Evolutionary conservation across 2,113 vertebrate species (phyloP).

Genomic region (Nettapus auritus): DNA sequence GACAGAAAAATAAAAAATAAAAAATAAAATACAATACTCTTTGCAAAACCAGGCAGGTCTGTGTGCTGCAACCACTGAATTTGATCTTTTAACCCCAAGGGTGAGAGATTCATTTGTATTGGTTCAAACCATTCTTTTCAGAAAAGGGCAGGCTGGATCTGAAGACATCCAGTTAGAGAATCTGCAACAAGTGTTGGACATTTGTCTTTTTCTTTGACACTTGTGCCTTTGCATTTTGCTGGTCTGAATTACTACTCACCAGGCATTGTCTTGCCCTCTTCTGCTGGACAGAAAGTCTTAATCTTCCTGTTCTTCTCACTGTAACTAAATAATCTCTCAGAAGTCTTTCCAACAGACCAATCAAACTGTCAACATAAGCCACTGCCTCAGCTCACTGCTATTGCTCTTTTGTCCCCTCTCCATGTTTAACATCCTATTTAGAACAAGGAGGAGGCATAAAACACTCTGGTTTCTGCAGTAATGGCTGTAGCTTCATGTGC

Average conservation of each 20-base stretch:
- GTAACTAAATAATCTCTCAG: constrained; percentile 63
- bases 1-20: neutral
- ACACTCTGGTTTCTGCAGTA: neutral
- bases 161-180: neutral
- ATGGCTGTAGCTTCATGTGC: neutral
- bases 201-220: neutral
- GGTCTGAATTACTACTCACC: constrained; percentile 28
- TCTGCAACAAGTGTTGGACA: neutral
- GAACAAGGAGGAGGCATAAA: constrained; percentile 39
- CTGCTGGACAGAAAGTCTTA: constrained; percentile 60
- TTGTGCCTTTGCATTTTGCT: constrained; percentile 1
- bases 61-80: neutral
- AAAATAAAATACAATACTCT: neutral
- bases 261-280: constrained; percentile 57
- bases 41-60: neutral
- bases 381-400: constrained; percentile 47
- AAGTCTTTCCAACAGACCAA: constrained; percentile 67
- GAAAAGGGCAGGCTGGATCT: neutral
- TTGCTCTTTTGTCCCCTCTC: constrained; percentile 63
- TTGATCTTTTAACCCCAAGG: neutral
- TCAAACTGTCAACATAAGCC: constrained; percentile 70
- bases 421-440: constrained; percentile 46
- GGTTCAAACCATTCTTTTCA: neutral
- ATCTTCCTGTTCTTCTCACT: constrained; percentile 64
- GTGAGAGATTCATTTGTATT: neutral